Evolutionary conservation across 2,888 invertebrate species (phyloP).

Genomic region (Noctua janthe): DNA sequence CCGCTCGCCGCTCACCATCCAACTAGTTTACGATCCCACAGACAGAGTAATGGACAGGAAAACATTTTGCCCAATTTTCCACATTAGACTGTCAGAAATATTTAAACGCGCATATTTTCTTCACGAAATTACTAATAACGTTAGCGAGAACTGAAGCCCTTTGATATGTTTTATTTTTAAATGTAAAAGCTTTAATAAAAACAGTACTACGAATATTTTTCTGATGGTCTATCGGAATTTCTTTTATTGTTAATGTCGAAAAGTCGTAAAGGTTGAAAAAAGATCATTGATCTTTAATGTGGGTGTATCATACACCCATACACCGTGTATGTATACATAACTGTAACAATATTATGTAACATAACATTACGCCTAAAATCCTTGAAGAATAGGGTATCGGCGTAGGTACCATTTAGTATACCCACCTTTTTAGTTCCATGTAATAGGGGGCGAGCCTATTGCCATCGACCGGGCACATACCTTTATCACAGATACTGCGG

Average conservation of each 20-base stretch:
- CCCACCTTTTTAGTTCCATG: not conserved
- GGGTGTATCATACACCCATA: too few species aligned
- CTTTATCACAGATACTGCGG: too few species aligned
- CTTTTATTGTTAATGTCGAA: conserved; percentile 20
- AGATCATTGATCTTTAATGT: not conserved
- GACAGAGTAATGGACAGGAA: conserved; percentile 65
- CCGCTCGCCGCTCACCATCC: conserved; percentile 36
- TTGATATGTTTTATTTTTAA: conserved; percentile 52
- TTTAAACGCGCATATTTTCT: conserved; percentile 57
- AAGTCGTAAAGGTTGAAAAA: not conserved
- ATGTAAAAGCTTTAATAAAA: conserved; percentile 41
- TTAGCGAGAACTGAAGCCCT: conserved; percentile 48
- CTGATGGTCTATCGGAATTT: conserved; percentile 17
- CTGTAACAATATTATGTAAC: conserved; percentile 1
- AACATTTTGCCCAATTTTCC: conserved; percentile 64
- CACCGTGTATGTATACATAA: not conserved
- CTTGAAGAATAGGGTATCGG: not conserved
- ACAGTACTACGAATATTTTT: conserved; percentile 30
- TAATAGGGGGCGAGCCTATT: not conserved
- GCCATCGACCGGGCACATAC: too few species aligned
- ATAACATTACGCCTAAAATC: not conserved
- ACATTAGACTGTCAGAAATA: conserved; percentile 59
- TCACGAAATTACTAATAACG: conserved; percentile 53
- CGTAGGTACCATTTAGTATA: not conserved
- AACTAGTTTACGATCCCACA: conserved; percentile 55